Base-by-base conservation (phyloP, 1,140 invertebrate genomes). In the Metopolophium dirhodum region DNA sequence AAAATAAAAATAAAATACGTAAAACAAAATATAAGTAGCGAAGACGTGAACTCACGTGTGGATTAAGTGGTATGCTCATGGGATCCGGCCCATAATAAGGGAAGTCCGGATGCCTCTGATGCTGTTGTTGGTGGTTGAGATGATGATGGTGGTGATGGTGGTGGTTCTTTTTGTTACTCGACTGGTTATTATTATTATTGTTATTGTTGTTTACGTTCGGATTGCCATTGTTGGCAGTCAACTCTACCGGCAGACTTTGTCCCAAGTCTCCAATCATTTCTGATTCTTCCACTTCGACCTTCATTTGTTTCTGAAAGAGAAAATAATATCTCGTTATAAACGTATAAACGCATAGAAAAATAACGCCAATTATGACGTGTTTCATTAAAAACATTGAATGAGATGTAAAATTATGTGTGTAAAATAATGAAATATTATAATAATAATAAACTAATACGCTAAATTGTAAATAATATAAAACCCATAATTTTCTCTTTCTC, bases 231-330 rank as follows among this genome's bases (percentile, higher is more conserved):
- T 86, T 93, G 20, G 94, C 94, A 23, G 94, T 95, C 90, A 95
- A 68, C 93, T 94, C 94, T 57, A 95, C 94, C 45, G 94, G 94
- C 49, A 94, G 94, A 93, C 85, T 94, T 61, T 94, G 94, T 47
- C 94, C 94, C 57, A 88, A 90, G 57, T 94, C 93, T 61, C 88
- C 93, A 61, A 94, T 93, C 82, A 85, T 93, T 90, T 93, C 93
- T 26, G 94, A 94, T 83, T 95, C 94, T 61, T 95, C 94, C 93
- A 94, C 94, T 94, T 95, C 94, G 57, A 94, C 94, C 90, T 95
- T 94, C 41, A 94, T 85, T 54, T 91, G 91, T 89, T 93, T 93
- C 91, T 93, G 26, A 54, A 41, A 30, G 6, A 93, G 41, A 41
- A 93, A 93, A 85, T 83, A 49, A 35, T 30, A 47, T 47, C 41